Percentiles rank a stretch among this genome's conserved stretches.
These are phyloP conservation scores for Gouania willdenowi DNA, from an alignment of 2,797 vertebrate species.

Conservation along the genomic window DNA sequence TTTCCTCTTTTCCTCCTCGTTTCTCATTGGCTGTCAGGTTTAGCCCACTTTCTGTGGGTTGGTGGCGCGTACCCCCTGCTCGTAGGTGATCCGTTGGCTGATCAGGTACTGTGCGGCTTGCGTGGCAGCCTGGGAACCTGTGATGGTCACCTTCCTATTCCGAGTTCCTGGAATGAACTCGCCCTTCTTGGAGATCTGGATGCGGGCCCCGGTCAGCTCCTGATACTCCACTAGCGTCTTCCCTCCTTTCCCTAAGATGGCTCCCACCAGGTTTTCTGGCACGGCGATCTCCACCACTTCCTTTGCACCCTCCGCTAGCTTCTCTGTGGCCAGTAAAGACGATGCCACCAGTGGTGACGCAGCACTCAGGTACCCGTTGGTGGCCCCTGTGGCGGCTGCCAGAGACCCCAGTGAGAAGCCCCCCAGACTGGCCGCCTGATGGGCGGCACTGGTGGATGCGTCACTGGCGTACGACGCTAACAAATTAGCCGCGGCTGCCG, in stretches of 20 bases:
- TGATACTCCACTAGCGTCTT: slow-evolving; percentile 97
- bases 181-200: slow-evolving; percentile 96
- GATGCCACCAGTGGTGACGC: slow-evolving; percentile 84
- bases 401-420: slow-evolving; percentile 87
- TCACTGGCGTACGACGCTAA: slow-evolving; percentile 89
- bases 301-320: slow-evolving; percentile 87
- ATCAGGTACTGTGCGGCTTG: slow-evolving; percentile 96
- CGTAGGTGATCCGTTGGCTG: slow-evolving; percentile 95
- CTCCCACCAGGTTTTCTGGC: slow-evolving; percentile 92
- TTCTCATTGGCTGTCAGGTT: slow-evolving; percentile 64
- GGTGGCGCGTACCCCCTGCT: slow-evolving; percentile 93
- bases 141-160: slow-evolving; percentile 96
- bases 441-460: slow-evolving; percentile 74
- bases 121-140: slow-evolving; percentile 88
- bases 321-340: slow-evolving; percentile 86
- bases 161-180: slow-evolving; percentile 95
- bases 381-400: slow-evolving; percentile 82
- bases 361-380: slow-evolving; percentile 86
- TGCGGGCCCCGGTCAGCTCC: slow-evolving; percentile 92
- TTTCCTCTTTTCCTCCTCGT: slow-evolving; percentile 66
- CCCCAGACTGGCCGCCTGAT: slow-evolving; percentile 75
- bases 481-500: slow-evolving; percentile 87
- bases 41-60: slow-evolving; percentile 97
- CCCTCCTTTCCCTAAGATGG: slow-evolving; percentile 93
- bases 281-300: slow-evolving; percentile 94